phyloP scores from a whole-genome alignment of 2,888 invertebrate species.

The Tanypteryx hageni region DNA sequence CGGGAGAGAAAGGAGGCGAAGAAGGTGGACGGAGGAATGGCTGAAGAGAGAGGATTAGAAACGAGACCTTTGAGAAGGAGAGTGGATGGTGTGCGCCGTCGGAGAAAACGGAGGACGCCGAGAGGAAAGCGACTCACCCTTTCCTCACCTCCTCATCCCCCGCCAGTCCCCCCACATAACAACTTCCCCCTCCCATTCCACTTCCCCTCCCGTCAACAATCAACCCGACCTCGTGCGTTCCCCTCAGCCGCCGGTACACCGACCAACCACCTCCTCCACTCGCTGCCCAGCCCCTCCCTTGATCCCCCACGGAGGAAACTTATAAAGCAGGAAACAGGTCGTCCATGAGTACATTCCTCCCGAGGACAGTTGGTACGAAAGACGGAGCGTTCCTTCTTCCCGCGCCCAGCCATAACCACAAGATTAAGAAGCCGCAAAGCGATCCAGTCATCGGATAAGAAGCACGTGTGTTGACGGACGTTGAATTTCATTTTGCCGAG shows the following conservation, averaged over 20 bases:
- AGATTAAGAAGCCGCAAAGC: too few species aligned
- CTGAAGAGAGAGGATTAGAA: too few species aligned
- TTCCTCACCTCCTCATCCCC: not conserved
- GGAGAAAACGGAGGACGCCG: not conserved
- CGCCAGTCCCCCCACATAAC: not conserved
- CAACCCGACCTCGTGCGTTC: slow-evolving; percentile 12
- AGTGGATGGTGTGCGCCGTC: not conserved
- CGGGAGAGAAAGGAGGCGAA: too few species aligned
- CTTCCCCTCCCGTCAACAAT: not conserved
- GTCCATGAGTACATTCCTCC: not conserved
- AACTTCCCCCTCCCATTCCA: too few species aligned
- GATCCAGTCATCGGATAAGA: too few species aligned
- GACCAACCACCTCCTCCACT: not conserved
- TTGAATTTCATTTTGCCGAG: too few species aligned
- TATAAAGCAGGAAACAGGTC: not conserved
- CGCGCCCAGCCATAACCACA: too few species aligned
- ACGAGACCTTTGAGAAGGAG: not conserved
- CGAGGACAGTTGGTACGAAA: not conserved
- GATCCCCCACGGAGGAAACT: not conserved
- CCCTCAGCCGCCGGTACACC: not conserved
- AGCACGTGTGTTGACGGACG: too few species aligned
- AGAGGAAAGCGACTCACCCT: not conserved
- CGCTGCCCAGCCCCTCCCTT: not conserved
- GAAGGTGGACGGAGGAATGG: too few species aligned
- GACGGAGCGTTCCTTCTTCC: not conserved